phyloP scores from a whole-genome alignment of 2,888 invertebrate species.

The Miltochrista miniata region DNA sequence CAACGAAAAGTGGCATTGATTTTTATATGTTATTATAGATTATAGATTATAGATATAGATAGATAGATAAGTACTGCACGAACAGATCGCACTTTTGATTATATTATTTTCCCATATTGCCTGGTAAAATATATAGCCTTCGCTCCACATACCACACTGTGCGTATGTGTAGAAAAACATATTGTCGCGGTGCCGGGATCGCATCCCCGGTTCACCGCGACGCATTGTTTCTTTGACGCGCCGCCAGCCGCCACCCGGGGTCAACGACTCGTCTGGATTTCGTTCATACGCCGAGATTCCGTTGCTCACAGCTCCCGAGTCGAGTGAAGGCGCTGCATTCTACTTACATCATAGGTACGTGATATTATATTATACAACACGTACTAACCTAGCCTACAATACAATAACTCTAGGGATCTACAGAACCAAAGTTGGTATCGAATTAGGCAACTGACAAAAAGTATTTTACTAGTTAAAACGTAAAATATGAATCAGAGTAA shows the following conservation, averaged over 20 bases:
- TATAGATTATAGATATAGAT: too few species aligned
- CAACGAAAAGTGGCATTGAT: too few species aligned
- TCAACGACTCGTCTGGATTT: constrained; percentile 79
- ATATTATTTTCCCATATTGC: background rate
- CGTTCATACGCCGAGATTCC: constrained; percentile 71
- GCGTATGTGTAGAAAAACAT: constrained; percentile 16
- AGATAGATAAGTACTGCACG: too few species aligned
- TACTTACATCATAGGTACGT: constrained; percentile 32
- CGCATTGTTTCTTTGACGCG: constrained; percentile 79
- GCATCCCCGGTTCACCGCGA: constrained; percentile 47
- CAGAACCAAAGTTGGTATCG: too few species aligned
- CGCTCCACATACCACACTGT: background rate
- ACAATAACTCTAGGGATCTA: background rate
- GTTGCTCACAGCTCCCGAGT: constrained; percentile 39
- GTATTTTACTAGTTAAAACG: background rate
- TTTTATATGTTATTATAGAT: too few species aligned
- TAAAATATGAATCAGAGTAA: too few species aligned
- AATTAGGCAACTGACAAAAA: background rate
- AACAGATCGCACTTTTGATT: background rate
- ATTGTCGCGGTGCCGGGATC: constrained; percentile 34
- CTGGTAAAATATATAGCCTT: constrained; percentile 7
- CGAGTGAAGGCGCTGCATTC: constrained; percentile 34
- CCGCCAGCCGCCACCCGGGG: constrained; percentile 62
- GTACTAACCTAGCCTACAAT: constrained; percentile 1
- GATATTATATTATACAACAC: constrained; percentile 15